phyloP scores from a whole-genome alignment of 2,113 vertebrate genomes.

The Varanus salvator region DNA sequence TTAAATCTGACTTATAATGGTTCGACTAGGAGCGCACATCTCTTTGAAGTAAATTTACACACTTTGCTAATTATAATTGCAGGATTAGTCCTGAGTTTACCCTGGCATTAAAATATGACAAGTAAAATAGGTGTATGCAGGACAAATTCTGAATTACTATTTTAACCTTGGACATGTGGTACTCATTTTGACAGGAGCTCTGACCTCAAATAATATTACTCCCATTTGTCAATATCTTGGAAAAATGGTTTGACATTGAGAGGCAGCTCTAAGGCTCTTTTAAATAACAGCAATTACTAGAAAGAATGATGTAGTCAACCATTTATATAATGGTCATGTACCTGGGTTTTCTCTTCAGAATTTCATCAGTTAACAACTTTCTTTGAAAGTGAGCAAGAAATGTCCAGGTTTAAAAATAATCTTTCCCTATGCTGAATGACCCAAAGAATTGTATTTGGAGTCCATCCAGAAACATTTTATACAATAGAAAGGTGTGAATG shows the following conservation, averaged over 20 bases:
- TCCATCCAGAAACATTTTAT: conserved; percentile 63
- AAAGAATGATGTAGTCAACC: conserved; percentile 58
- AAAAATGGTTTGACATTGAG: conserved; percentile 64
- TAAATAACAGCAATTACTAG: conserved; percentile 65
- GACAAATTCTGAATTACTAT: conserved; percentile 66
- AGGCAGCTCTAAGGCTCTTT: conserved; percentile 63
- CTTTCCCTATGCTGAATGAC: conserved; percentile 54
- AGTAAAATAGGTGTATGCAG: conserved; percentile 42
- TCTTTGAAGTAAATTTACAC: conserved; percentile 11
- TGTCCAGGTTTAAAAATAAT: conserved; percentile 64
- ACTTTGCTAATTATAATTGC: conserved; percentile 13
- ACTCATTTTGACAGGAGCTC: conserved; percentile 72
- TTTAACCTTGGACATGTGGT: conserved; percentile 39
- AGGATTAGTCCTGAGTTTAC: conserved; percentile 20
- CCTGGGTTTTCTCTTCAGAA: conserved; percentile 72
- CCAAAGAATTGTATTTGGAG: conserved; percentile 65
- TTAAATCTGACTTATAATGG: conserved; percentile 25
- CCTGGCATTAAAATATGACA: conserved; percentile 28
- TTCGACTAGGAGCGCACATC: not conserved
- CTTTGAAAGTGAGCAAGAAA: conserved; percentile 57
- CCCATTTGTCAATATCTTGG: conserved; percentile 72
- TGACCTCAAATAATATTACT: conserved; percentile 70
- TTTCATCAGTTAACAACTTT: conserved; percentile 67
- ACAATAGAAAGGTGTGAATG: conserved; percentile 48
- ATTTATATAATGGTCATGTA: conserved; percentile 68